phyloP scores from a whole-genome alignment of 2,888 invertebrate species.

The Hyles lineata region DNA sequence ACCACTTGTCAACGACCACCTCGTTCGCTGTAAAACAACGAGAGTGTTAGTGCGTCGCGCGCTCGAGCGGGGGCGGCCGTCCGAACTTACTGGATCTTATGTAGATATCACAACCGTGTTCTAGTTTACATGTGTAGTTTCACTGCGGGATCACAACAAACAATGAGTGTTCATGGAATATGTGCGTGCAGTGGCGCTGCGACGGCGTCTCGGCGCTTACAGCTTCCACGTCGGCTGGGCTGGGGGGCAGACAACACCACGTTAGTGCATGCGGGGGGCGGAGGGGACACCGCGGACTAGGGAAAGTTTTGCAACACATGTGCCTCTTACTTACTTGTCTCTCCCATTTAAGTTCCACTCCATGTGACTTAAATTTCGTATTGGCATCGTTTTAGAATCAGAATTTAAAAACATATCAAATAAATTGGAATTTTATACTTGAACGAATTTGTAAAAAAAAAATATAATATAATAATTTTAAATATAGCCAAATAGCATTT shows the following conservation, averaged over 20 bases:
- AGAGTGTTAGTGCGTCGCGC: slow-evolving; percentile 72
- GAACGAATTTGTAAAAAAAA: slow-evolving; percentile 1
- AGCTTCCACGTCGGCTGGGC: slow-evolving; percentile 80
- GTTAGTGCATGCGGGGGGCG: slow-evolving; percentile 78
- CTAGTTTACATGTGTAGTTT: slow-evolving; percentile 79
- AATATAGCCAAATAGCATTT: slow-evolving; percentile 53
- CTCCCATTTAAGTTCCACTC: slow-evolving; percentile 10
- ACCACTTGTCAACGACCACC: slow-evolving; percentile 89
- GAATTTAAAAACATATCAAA: background rate
- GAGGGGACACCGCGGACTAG: slow-evolving; percentile 36
- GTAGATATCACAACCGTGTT: slow-evolving; percentile 82
- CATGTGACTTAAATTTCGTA: slow-evolving; percentile 2
- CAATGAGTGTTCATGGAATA: slow-evolving; percentile 84
- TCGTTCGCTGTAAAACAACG: slow-evolving; percentile 89
- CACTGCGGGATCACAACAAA: slow-evolving; percentile 85
- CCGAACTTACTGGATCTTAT: slow-evolving; percentile 77
- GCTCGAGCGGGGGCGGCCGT: slow-evolving; percentile 68
- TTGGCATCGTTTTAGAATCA: background rate
- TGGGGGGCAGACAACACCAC: slow-evolving; percentile 77
- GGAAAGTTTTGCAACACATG: slow-evolving; percentile 58
- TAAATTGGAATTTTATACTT: slow-evolving; percentile 9
- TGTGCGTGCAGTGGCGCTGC: slow-evolving; percentile 78
- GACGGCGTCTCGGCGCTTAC: slow-evolving; percentile 73
- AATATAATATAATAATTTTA: slow-evolving; percentile 33
- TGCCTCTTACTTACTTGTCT: slow-evolving; percentile 9